Base-by-base conservation (phyloP, 2,888 invertebrate species). In the Phaonia tiefii region DNA sequence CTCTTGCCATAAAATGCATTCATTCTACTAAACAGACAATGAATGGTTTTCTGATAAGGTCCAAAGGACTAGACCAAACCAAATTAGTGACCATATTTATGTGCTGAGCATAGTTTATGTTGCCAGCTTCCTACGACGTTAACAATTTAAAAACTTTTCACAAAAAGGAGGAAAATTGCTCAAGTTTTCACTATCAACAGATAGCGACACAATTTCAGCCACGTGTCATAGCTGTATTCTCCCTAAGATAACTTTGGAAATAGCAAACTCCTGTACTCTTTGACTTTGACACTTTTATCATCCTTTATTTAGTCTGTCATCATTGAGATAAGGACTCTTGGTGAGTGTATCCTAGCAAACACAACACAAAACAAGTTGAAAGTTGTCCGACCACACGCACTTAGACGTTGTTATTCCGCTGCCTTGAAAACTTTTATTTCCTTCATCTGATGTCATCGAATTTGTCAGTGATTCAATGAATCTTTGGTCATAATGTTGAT, bases 191-290 rank as follows among this genome's bases (percentile, higher is more conserved):
- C 46, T 44, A 13, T 44, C 10, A 8, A 11, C 4, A 49, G 49
- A 20, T 4, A 49, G 1, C 46, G 46, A 15, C 2, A 51, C 22
- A 17, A 65, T 71, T 75, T 78, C 78, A 54, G 31, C 8, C 78
- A 66, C 81, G 75, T 78, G 78, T 67, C 77, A 72, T 72, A 56
- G 8, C 56, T 77, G 74, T 66, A 72, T 66, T 42, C 58, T 74
- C 39, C 58, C 58, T n/a, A n/a, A n/a, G n/a, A n/a, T 73, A 63
- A 22, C 51, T 49, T 66, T 71, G 54, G 7, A 42, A n/a, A n/a
- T n/a, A 75, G 20, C 7, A 66, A 75, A 75, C 63, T 75, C 46
- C 37, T 72, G 42, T 17, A 46, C 46, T 46, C 25, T 54, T 54
- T 22, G 1, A 44, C 54, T 20, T 20, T 22, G 11, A 31, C 8